Conservation (phyloP, 2,888 invertebrate genomes). For the Digitonthophagus gazella region DNA sequence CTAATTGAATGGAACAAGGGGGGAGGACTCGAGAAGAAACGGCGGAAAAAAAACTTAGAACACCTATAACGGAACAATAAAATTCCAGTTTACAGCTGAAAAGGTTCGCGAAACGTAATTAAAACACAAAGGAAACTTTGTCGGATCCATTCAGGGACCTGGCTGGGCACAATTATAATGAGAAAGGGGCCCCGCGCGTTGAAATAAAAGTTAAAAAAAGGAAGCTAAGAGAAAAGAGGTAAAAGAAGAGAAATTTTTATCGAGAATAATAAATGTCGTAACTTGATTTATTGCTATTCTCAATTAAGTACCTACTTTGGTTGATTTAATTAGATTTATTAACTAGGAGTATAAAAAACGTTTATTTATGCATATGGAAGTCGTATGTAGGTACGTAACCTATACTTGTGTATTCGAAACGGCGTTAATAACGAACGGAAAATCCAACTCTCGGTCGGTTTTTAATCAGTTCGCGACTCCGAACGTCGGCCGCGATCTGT, state of each 20-base stretch:
- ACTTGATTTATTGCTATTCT: slow-evolving; percentile 8
- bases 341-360: no score
- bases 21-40: not conserved
- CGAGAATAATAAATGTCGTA: not conserved
- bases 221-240: slow-evolving; percentile 2
- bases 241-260: not conserved
- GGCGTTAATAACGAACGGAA: slow-evolving; percentile 16
- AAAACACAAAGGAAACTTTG: slow-evolving; percentile 15
- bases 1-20: slow-evolving; percentile 10
- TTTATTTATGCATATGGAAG: slow-evolving; percentile 13
- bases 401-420: slow-evolving; percentile 12
- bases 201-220: slow-evolving; percentile 3
- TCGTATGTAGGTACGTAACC: no score
- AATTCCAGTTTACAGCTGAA: slow-evolving; percentile 18
- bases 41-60: not conserved
- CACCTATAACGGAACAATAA: slow-evolving; percentile 18
- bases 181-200: not conserved
- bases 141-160: not conserved
- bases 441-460: slow-evolving; percentile 16
- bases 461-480: slow-evolving; percentile 21
- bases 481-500: slow-evolving; percentile 10
- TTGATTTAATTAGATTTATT: no score
- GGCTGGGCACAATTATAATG: slow-evolving; percentile 9
- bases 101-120: slow-evolving; percentile 13
- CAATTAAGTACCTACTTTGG: no score